Base-by-base conservation (phyloP, 1,140 invertebrate genomes). In the Mycetomoellerius zeteki region DNA sequence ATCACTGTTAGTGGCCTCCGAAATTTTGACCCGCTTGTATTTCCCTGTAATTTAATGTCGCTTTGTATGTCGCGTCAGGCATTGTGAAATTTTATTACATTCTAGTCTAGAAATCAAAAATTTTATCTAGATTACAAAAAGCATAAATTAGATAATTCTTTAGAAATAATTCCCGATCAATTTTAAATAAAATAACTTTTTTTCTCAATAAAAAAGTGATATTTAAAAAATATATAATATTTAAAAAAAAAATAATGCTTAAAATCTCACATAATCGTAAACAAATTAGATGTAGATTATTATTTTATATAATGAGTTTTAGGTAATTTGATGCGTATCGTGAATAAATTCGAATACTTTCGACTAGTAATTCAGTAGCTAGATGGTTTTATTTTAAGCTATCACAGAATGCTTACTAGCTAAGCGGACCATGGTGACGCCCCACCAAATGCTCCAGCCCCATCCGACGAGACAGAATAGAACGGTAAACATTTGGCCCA, bases 381-480 rank as follows among this genome's bases (percentile, higher is more conserved):
- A 54, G 7, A 5, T 43, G 24, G 14, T 67, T 64, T 67, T 43
- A 60, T 19, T 30, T 30, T 60, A 47, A 60, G n/a, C 8, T 12
- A 43, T 43, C 33, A 50, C 3, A 58, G 21, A 21, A 50, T 76
- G 96, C 97, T 96, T 93, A 97, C 97, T 96, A 90, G 97, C 97
- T 94, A 97, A 95, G 92, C 96, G 97, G 16, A 98, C 94, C 96
- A 99, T 98, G 88, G 98, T 98, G 81, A 98, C 97, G 24, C 98
- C 99, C 99, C 99, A 99, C 96, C 98, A 99, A 75, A 99, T 97
- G 47, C 98, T 99, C 99, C 99, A 99, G 86, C 99, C 98, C 99
- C 99, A 99, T 4, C 99, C 99, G 43, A 99, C 98, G 8, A 99
- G 96, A 86, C 98, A 97, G 94, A 99, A 99, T 30, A 99, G 96